Conservation (phyloP, 1,140 invertebrate species). For the Cyclina sinensis region DNA sequence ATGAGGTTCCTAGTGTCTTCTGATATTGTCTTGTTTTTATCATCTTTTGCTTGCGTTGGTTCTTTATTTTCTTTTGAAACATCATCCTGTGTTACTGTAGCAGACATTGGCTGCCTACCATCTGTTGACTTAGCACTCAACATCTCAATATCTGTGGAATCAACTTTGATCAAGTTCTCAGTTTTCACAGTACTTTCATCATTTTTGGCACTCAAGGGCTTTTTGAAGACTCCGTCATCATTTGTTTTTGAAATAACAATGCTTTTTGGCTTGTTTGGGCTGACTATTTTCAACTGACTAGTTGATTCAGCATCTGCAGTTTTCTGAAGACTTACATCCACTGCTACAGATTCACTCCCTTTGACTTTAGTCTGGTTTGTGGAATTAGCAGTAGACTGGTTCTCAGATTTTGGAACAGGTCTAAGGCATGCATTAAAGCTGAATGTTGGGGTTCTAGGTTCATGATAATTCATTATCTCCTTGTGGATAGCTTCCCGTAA, state of each 20-base stretch:
- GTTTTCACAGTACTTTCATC: conserved; percentile 64
- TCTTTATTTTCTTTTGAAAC: conserved; percentile 56
- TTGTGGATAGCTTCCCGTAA: conserved; percentile 79
- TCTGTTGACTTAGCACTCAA: conserved; percentile 82
- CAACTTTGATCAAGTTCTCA: conserved; percentile 64
- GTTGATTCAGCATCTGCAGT: background rate
- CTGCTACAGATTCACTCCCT: background rate
- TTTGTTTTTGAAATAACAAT: background rate
- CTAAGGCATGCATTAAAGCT: conserved; percentile 80
- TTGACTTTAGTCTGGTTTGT: background rate
- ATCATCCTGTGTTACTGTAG: conserved; percentile 44
- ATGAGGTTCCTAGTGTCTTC: conserved; percentile 83
- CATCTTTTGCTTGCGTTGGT: conserved; percentile 33
- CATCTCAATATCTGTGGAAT: conserved; percentile 83
- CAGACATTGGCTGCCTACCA: conserved; percentile 62
- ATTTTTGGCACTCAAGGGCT: conserved; percentile 69
- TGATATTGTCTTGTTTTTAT: conserved; percentile 79
- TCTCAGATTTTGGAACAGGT: conserved; percentile 78
- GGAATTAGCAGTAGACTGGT: background rate
- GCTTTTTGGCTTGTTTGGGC: background rate
- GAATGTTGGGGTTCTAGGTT: conserved; percentile 75
- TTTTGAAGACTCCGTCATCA: conserved; percentile 69
- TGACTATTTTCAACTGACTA: background rate
- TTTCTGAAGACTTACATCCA: background rate
- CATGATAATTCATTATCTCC: conserved; percentile 83